These are phyloP conservation scores for Plumapathes pennacea DNA, from an alignment of 92 coral and sea anemone species.

Conservation along the genomic window DNA sequence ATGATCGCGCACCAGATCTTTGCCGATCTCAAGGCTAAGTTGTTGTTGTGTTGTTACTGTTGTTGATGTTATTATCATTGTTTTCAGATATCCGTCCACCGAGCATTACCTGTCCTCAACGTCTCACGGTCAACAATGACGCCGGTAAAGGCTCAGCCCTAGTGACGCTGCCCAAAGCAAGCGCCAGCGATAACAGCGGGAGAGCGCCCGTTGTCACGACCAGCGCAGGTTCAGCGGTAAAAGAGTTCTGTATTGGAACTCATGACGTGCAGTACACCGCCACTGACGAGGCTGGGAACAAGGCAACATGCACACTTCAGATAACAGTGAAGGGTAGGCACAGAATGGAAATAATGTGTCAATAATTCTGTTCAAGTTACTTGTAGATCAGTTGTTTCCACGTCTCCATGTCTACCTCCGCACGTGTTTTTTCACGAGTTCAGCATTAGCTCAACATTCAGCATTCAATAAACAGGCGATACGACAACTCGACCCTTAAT, in stretches of 20 bases:
- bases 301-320: constrained; percentile 59
- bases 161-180: constrained; percentile 61
- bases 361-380: too few relatives aligned
- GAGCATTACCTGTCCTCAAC: constrained; percentile 64
- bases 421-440: too few relatives aligned
- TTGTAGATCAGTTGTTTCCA: too few relatives aligned
- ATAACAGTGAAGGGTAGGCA: constrained; percentile 79
- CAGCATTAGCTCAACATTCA: too few relatives aligned
- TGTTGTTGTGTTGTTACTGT: too few relatives aligned
- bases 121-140: constrained; percentile 57
- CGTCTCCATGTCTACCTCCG: too few relatives aligned
- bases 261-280: constrained; percentile 82
- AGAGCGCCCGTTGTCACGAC: constrained; percentile 60
- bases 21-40: too few relatives aligned
- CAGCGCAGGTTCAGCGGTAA: constrained; percentile 52
- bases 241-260: constrained; percentile 50
- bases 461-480: too few relatives aligned
- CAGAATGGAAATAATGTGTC: too few relatives aligned
- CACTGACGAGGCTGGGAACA: constrained; percentile 74
- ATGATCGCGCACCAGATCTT: not conserved
- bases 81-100: constrained; percentile 69
- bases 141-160: constrained; percentile 59
- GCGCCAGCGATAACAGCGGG: constrained; percentile 80
- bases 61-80: not conserved
- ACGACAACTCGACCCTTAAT: too few relatives aligned